Evolutionary conservation across 1,140 invertebrate species (phyloP).

Genomic region (Hypsibius dujardini): DNA sequence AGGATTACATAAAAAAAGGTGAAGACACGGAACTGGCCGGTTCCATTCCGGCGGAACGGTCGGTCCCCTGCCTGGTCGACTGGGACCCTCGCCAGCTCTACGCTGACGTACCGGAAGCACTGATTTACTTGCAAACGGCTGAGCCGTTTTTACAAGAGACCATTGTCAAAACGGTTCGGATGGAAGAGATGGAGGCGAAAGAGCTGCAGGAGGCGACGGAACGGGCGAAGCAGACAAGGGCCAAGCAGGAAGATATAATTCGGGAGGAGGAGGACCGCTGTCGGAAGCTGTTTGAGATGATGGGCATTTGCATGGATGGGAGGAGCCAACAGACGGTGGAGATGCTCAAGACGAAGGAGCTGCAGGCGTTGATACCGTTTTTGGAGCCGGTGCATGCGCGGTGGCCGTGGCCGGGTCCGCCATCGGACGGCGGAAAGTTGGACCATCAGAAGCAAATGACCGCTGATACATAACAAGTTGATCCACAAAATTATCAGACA

Average conservation of each 20-base stretch:
- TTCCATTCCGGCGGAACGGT: not conserved
- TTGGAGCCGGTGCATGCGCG: constrained; percentile 7
- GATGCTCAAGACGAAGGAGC: not conserved
- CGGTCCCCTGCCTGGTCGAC: not conserved
- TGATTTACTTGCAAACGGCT: not conserved
- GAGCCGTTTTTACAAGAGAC: not conserved
- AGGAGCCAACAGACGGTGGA: not conserved
- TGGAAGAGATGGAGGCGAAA: not conserved
- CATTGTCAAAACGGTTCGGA: not conserved
- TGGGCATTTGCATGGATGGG: constrained; percentile 4
- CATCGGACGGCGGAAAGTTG: not conserved
- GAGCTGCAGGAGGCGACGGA: not conserved
- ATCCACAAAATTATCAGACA: too few species aligned
- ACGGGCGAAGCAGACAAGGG: not conserved
- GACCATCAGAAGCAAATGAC: not conserved
- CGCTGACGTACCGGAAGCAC: not conserved
- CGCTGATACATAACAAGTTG: too few species aligned
- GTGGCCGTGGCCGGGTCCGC: constrained; percentile 13
- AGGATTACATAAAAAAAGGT: not conserved
- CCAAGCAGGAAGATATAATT: not conserved
- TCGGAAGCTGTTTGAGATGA: constrained; percentile 15
- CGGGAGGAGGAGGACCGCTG: not conserved
- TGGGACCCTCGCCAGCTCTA: constrained; percentile 6
- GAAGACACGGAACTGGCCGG: not conserved
- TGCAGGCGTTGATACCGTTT: not conserved